Conservation (phyloP, 1,140 invertebrate species). For the Oryctes rhinoceros region DNA sequence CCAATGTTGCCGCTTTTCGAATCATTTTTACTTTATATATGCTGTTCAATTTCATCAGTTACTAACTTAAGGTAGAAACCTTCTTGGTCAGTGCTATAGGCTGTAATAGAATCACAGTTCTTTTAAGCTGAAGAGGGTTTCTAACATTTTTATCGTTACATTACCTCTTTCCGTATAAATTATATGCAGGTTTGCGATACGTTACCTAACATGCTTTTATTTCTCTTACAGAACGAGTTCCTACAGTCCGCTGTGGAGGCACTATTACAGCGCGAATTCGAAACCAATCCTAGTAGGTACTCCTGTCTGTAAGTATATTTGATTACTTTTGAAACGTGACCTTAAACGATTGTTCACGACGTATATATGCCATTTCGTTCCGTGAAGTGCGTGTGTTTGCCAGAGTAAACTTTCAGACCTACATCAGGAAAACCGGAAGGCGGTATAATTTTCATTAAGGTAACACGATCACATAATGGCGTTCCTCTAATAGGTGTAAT, state of each 20-base stretch:
- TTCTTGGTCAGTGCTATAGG: too few species aligned
- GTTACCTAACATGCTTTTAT: constrained; percentile 28
- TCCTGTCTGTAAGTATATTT: constrained; percentile 56
- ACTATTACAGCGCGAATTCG: constrained; percentile 58
- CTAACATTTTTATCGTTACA: too few species aligned
- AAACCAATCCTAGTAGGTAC: constrained; percentile 53
- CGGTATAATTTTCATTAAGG: neutral
- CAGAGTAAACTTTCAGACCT: constrained; percentile 10
- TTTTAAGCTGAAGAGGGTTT: too few species aligned
- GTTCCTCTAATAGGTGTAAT: too few species aligned
- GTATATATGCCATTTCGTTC: neutral
- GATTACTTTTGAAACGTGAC: neutral
- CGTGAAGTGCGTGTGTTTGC: neutral
- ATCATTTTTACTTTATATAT: too few species aligned
- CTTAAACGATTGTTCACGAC: neutral
- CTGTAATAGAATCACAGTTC: too few species aligned
- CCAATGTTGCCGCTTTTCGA: too few species aligned
- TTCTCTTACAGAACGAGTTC: constrained; percentile 64
- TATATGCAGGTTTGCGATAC: neutral
- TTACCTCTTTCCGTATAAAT: neutral
- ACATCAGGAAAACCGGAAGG: neutral
- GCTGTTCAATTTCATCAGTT: too few species aligned
- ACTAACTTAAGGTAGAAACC: too few species aligned
- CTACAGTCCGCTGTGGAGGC: constrained; percentile 61
- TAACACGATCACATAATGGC: neutral